Base-by-base conservation (phyloP, 2,113 vertebrate species). In the Synodontis membranacea region DNA sequence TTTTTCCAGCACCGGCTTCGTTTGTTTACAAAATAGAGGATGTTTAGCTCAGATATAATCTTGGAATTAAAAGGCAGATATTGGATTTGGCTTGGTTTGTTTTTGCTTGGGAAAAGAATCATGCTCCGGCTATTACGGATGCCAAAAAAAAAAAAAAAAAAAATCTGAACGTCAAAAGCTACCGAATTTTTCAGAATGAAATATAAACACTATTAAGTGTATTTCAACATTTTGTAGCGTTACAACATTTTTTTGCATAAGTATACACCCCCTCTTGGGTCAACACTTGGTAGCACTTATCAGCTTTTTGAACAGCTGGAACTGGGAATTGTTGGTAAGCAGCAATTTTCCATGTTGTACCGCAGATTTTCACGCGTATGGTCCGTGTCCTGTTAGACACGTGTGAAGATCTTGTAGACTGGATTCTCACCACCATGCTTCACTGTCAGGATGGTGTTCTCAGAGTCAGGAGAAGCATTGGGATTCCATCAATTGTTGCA, bases 21-120 rank as follows among this genome's bases (percentile, higher is more conserved):
- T 81, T 42, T 81, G 17, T 81, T 81, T 85, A 85, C 84, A 44
- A 81, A 83, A 83, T n/a, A 80, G 46, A 28, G 42, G 39, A 86
- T 14, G 39, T 66, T 85, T 31, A 78, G n/a, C 74, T 34, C 21
- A 39, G 44, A 11, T 42, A 39, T 79, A 66, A 64, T 15, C 56
- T 23, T 31, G 34, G 34, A 48, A 25, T 72, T 64, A 52, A 34
- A 83, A 54, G 68, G 12, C 64, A 74, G 64, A 25, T 85, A 64
- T 50, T 46, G 15, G 80, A 37, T 72, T 25, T 28, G 19, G 28
- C 2, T 50, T 2, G 2, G 62, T 25, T 83, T 83, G 84, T 85
- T 46, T 50, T 78, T 64, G 44, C 56, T 78, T 52, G 15, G 75
- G 6, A 31, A 50, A 21, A 4, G 0, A 52, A 76, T 25, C 39